Conservation (phyloP, 2,888 invertebrate species). For the Nomada ferruginata region DNA sequence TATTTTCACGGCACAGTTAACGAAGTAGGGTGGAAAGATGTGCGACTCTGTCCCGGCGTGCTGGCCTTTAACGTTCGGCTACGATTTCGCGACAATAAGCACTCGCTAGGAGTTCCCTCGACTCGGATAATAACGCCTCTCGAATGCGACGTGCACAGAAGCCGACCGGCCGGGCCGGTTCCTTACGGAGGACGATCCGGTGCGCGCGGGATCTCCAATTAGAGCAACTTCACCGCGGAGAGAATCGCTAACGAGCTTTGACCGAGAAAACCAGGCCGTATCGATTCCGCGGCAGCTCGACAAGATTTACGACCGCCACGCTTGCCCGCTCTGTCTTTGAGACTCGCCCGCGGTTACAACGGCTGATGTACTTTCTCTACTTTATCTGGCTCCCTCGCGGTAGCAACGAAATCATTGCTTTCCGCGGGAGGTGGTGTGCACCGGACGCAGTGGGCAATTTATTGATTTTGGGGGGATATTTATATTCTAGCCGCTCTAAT, state of each 20-base stretch:
- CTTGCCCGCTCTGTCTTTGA: slow-evolving; percentile 30
- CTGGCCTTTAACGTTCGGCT: slow-evolving; percentile 42
- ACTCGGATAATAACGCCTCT: slow-evolving; percentile 63
- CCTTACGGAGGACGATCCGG: slow-evolving; percentile 56
- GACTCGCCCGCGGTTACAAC: slow-evolving; percentile 17
- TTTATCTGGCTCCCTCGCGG: too few species aligned
- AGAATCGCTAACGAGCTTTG: slow-evolving; percentile 71
- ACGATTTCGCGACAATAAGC: slow-evolving; percentile 57
- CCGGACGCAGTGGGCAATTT: too few species aligned
- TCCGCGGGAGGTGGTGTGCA: background rate
- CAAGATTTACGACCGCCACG: slow-evolving; percentile 62
- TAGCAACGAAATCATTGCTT: background rate
- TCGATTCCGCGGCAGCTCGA: slow-evolving; percentile 63
- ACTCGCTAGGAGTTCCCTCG: slow-evolving; percentile 36
- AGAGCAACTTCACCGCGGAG: slow-evolving; percentile 63
- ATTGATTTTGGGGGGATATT: too few species aligned
- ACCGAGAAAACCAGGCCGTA: slow-evolving; percentile 66
- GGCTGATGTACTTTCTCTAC: background rate
- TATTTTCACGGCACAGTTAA: slow-evolving; percentile 32
- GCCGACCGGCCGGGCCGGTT: slow-evolving; percentile 29
- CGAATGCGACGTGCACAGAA: slow-evolving; percentile 50
- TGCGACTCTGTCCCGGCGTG: slow-evolving; percentile 44
- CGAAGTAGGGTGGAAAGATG: slow-evolving; percentile 48
- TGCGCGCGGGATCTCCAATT: slow-evolving; percentile 65
- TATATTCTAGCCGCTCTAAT: too few species aligned